Evolutionary conservation across 2,888 invertebrate genomes (phyloP).

Genomic region (Abscondita cerata): DNA sequence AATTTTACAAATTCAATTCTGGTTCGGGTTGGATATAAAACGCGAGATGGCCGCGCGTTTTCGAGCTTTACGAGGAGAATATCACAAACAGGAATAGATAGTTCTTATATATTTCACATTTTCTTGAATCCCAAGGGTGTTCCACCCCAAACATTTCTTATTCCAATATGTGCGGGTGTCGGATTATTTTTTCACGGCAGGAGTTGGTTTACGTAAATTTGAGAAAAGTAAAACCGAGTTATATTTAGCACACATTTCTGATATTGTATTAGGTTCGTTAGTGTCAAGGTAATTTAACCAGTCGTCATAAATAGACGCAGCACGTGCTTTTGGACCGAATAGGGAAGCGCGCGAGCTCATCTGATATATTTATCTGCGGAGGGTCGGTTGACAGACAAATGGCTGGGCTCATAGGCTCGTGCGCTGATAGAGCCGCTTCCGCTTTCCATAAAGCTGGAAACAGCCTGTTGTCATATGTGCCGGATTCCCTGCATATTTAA

Average conservation of each 20-base stretch:
- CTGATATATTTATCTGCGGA: constrained; percentile 55
- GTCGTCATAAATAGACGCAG: constrained; percentile 57
- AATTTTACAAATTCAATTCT: constrained; percentile 46
- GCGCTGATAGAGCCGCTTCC: constrained; percentile 54
- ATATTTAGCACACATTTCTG: constrained; percentile 44
- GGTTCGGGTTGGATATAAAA: constrained; percentile 40
- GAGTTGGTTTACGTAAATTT: constrained; percentile 24
- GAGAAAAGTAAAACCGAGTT: constrained; percentile 28
- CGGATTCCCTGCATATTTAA: constrained; percentile 54
- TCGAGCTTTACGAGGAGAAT: constrained; percentile 44
- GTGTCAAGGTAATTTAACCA: constrained; percentile 59
- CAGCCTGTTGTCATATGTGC: constrained; percentile 58
- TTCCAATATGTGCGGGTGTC: constrained; percentile 32
- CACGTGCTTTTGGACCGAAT: constrained; percentile 54
- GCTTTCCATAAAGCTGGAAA: constrained; percentile 60
- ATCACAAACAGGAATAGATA: constrained; percentile 46
- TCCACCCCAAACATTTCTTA: constrained; percentile 38
- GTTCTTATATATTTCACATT: constrained; percentile 48
- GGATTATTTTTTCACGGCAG: constrained; percentile 37
- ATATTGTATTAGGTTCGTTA: constrained; percentile 54
- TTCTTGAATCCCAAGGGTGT: constrained; percentile 42
- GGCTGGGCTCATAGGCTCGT: constrained; percentile 53
- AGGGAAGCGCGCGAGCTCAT: constrained; percentile 47
- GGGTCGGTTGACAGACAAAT: constrained; percentile 57
- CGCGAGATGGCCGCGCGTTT: constrained; percentile 37